A percentile compares a stretch with the other conserved stretches of the same genome.
phyloP scores from a whole-genome alignment of 2,888 invertebrate species.

The Eutolmus rufibarbis region DNA sequence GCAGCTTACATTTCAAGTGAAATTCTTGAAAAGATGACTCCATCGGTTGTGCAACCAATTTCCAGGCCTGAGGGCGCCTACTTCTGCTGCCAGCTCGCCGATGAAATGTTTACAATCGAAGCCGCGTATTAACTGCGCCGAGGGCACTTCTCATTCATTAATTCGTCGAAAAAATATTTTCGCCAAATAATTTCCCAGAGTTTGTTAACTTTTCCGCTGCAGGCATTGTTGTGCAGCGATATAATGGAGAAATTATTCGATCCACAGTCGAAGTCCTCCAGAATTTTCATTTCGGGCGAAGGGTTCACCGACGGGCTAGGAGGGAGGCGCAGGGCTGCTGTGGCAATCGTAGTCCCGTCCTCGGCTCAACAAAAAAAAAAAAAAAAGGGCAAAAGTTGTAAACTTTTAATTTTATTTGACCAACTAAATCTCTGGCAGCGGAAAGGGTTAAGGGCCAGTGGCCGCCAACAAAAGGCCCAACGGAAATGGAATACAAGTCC shows the following conservation, averaged over 20 bases:
- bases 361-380: background rate
- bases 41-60: background rate
- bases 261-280: background rate
- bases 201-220: conserved; percentile 20
- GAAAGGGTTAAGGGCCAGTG: background rate
- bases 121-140: background rate
- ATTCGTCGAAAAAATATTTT: conserved; percentile 7
- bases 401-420: conserved; percentile 41
- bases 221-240: background rate
- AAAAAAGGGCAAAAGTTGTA: conserved; percentile 15
- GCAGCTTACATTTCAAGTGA: background rate
- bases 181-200: conserved; percentile 13
- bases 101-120: background rate
- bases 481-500: conserved; percentile 29
- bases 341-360: background rate
- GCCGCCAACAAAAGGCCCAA: background rate
- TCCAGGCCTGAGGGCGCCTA: background rate
- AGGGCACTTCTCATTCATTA: conserved; percentile 11
- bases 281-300: conserved; percentile 2
- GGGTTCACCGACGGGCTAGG: background rate
- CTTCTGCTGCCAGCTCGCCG: background rate
- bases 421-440: background rate
- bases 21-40: background rate
- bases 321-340: background rate
- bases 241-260: conserved; percentile 19